phyloP scores from a whole-genome alignment of 1,140 invertebrate genomes.

The Phortica variegata region DNA sequence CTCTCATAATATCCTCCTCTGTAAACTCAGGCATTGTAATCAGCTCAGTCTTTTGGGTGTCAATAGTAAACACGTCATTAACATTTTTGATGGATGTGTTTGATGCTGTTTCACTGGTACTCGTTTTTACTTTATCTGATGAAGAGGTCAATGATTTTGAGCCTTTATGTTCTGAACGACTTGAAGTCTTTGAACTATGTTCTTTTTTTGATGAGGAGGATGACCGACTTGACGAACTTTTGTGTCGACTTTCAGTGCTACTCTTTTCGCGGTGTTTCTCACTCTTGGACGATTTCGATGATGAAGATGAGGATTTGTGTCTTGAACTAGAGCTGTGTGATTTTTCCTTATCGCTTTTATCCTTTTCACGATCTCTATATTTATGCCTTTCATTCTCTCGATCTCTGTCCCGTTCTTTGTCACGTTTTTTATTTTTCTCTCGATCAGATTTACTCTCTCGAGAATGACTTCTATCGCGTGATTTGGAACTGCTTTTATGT shows the following conservation, averaged over 20 bases:
- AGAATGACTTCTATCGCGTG: too few species aligned
- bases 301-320: slow-evolving; percentile 33
- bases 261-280: slow-evolving; percentile 28
- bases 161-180: slow-evolving; percentile 15
- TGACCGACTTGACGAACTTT: slow-evolving; percentile 16
- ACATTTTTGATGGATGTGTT: not conserved
- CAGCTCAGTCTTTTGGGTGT: slow-evolving; percentile 11
- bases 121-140: slow-evolving; percentile 15
- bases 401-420: not conserved
- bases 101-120: slow-evolving; percentile 2
- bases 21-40: slow-evolving; percentile 42
- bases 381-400: slow-evolving; percentile 8
- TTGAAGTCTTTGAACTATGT: slow-evolving; percentile 12
- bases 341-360: slow-evolving; percentile 17
- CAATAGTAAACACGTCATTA: not conserved
- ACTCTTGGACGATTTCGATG: slow-evolving; percentile 36
- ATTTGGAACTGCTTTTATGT: slow-evolving; percentile 22
- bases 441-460: too few species aligned
- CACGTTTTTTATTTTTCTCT: too few species aligned
- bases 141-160: slow-evolving; percentile 16
- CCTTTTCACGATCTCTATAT: slow-evolving; percentile 11
- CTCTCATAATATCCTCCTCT: slow-evolving; percentile 66
- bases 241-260: slow-evolving; percentile 20
- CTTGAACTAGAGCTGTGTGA: slow-evolving; percentile 25
- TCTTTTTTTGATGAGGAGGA: slow-evolving; percentile 29